Evolutionary conservation across 2,797 vertebrate species (phyloP), one percentile per base, ranked within the genome.

Genomic region (Echiichthys vipera): DNA sequence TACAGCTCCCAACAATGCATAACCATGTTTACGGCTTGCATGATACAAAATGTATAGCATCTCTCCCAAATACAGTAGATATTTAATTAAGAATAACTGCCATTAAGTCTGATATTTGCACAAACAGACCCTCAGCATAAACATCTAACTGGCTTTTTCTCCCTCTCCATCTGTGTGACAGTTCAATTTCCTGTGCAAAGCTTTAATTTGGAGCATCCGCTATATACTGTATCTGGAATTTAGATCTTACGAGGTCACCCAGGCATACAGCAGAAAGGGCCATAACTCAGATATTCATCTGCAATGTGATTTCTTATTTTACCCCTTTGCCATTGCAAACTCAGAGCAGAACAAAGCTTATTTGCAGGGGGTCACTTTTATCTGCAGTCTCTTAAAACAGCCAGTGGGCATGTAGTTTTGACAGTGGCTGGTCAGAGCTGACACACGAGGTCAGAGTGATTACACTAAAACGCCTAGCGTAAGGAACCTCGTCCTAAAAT

Each of bases 171-270:
- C 83, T 62, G 83, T 80, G 69, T 87, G 84, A 89, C 88, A 91
- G 87, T 88, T 91, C 86, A 86, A 89, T 90, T 84, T 92, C 89
- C 87, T 80, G 73, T 67, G 79, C 80, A 77, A 80, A 85, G 86
- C 86, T 86, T 92, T 88, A 85, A 91, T 91, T 90, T 84, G 84
- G 69, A 68, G 75, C 84, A 82, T 83, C 82, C 78, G 77, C 77
- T 59, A 59, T 63, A 15, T 24, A 47, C 61, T 56, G 29, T 89
- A 88, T 93, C 84, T 67, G 65, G 64, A 77, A 75, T 91, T 83
- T 50, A 74, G 73, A 92, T 91, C 86, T 85, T 51, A 65, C 84
- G 90, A 92, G 89, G 88, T 91, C 89, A 89, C 61, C 71, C 55
- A 63, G 17, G 76, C 68, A 47, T 39, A 67, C 25, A 72, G 68